Evolutionary conservation across 1,140 invertebrate genomes (phyloP), one percentile per base, ranked within the genome.

Genomic region (Bombus impatiens): DNA sequence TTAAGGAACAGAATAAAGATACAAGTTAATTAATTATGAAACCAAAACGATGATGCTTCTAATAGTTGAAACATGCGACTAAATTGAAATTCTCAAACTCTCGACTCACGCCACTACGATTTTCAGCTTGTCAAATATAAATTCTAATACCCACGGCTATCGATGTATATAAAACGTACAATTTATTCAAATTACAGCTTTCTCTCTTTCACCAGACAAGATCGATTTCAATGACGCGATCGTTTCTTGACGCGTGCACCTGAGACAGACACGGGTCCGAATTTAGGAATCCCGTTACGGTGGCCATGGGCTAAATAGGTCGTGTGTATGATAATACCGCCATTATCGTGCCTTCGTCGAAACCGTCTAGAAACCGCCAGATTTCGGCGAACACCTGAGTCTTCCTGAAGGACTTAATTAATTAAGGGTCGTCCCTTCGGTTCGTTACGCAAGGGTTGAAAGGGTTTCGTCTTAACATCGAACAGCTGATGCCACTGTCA

Each of bases 271-370:
- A 37, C 59, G 67, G 86, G 76, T 86, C 47, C 72, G 84, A 90
- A 91, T 92, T 87, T 91, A 89, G 90, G 82, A 85, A 87, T 87
- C 83, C 82, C 72, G 84, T 82, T 83, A 88, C 78, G 81, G n/a
- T 80, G 76, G 77, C 84, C 87, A 74, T 37, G 71, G 71, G 76
- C 72, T 92, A 94, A 94, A 91, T 94, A 93, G 94, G 93, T 94
- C 94, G 92, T 94, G 93, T 91, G 93, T 94, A 94, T 94, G 93
- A 94, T 94, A 94, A 94, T 94, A 91, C 85, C 68, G 81, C 92
- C 92, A 94, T 94, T 94, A 94, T 93, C 91, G 93, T 91, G 78
- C 88, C 90, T 83, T 87, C 85, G 81, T 68, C 22, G 88, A 88
- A 86, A 87, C 92, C 90, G 88, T 86, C 86, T 88, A 86, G 90